Percentiles rank a stretch among this genome's conserved stretches.
phyloP scores from a whole-genome alignment of 2,888 invertebrate species.

The Hydriomena furcata region DNA sequence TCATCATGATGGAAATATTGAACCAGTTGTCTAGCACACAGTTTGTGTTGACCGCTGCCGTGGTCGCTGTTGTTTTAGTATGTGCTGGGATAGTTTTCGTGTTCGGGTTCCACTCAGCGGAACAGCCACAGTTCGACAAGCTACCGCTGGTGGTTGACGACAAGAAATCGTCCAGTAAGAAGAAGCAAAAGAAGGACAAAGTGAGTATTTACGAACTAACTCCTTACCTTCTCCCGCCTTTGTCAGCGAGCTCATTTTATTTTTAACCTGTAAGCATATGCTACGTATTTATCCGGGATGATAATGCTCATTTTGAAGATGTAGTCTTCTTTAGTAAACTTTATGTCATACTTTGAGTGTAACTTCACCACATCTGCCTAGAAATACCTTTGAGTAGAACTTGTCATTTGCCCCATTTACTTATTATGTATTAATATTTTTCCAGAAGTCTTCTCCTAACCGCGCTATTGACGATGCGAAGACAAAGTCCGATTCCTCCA shows the following conservation, averaged over 20 bases:
- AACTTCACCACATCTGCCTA: neutral
- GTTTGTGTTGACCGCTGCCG: slow-evolving; percentile 81
- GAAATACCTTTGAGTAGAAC: neutral
- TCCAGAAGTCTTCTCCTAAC: slow-evolving; percentile 85
- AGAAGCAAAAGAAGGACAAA: slow-evolving; percentile 88
- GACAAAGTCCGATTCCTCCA: slow-evolving; percentile 83
- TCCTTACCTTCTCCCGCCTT: slow-evolving; percentile 49
- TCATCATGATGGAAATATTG: slow-evolving; percentile 83
- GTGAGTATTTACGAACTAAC: slow-evolving; percentile 67
- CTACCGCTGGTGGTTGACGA: slow-evolving; percentile 85
- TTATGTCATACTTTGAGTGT: slow-evolving; percentile 10
- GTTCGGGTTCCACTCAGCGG: slow-evolving; percentile 91
- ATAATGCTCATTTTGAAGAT: slow-evolving; percentile 32
- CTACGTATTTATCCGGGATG: slow-evolving; percentile 52
- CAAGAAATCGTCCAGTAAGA: slow-evolving; percentile 87
- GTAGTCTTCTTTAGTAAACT: slow-evolving; percentile 3
- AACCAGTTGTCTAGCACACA: slow-evolving; percentile 83
- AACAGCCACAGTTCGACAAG: slow-evolving; percentile 92
- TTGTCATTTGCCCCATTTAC: neutral
- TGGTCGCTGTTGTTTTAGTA: slow-evolving; percentile 86
- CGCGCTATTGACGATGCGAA: slow-evolving; percentile 84
- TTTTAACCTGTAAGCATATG: slow-evolving; percentile 77
- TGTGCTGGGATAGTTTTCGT: slow-evolving; percentile 89
- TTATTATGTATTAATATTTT: slow-evolving; percentile 21
- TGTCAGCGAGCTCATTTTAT: slow-evolving; percentile 73